Evolutionary conservation across 1,140 invertebrate genomes (phyloP).

Genomic region (Bathynomus jamesi): DNA sequence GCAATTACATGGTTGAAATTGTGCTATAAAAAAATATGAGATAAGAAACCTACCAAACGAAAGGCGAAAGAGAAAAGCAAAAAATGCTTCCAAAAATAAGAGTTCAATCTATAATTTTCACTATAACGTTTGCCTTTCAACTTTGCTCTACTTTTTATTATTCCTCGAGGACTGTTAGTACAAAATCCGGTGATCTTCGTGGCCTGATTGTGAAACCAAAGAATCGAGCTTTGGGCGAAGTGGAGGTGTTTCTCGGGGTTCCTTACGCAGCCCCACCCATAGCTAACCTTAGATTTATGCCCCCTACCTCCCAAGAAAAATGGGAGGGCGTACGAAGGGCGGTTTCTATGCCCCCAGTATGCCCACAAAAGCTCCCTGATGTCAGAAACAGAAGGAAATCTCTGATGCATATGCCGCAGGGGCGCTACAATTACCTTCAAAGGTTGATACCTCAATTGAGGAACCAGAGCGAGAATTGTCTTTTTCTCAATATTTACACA

Average conservation of each 20-base stretch:
- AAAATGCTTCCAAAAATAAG: not conserved
- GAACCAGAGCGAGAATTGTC: conserved; percentile 82
- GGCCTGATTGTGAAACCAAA: conserved; percentile 43
- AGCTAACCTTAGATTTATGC: conserved; percentile 54
- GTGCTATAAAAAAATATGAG: not conserved
- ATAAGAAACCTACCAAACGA: not conserved
- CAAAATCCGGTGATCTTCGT: conserved; percentile 46
- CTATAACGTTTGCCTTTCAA: not conserved
- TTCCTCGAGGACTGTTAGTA: conserved; percentile 36
- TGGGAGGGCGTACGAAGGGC: conserved; percentile 35
- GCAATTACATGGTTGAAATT: too few relatives aligned
- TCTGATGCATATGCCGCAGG: conserved; percentile 45
- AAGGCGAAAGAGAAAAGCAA: not conserved
- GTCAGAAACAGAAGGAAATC: conserved; percentile 42
- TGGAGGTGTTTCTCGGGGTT: conserved; percentile 60
- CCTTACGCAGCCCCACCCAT: conserved; percentile 58
- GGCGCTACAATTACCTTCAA: conserved; percentile 59
- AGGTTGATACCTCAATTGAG: conserved; percentile 60
- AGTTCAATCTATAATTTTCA: not conserved
- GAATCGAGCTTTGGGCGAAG: conserved; percentile 56
- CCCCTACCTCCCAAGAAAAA: conserved; percentile 39
- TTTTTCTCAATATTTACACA: conserved; percentile 88
- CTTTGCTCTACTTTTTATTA: not conserved
- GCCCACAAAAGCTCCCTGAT: conserved; percentile 46
- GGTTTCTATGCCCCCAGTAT: conserved; percentile 33